phyloP scores from a whole-genome alignment of 2,888 invertebrate genomes.

The Drepanosiphum platanoidis region DNA sequence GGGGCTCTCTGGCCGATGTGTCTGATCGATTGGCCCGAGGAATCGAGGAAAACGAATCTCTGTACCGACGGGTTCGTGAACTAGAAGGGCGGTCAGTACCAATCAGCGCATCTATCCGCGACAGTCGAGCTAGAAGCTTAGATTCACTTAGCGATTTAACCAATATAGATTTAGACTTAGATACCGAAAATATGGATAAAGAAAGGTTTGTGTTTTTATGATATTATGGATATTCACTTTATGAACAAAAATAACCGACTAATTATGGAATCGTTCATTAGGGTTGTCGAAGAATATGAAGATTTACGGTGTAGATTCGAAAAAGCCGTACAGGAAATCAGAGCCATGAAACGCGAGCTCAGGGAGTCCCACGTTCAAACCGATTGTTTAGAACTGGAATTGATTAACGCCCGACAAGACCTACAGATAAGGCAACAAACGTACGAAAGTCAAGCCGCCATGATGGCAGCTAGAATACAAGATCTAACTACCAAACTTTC shows the following conservation, averaged over 20 bases:
- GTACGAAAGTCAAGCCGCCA: slow-evolving; percentile 77
- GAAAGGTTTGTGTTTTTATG: slow-evolving; percentile 67
- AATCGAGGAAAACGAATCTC: slow-evolving; percentile 80
- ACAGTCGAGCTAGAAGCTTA: slow-evolving; percentile 71
- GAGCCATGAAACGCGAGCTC: slow-evolving; percentile 83
- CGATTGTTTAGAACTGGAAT: slow-evolving; percentile 83
- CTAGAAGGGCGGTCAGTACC: slow-evolving; percentile 74
- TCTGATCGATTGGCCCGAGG: slow-evolving; percentile 67
- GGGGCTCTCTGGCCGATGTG: slow-evolving; percentile 63
- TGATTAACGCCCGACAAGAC: slow-evolving; percentile 79
- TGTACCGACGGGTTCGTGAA: slow-evolving; percentile 78
- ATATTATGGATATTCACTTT: background rate
- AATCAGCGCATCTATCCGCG: slow-evolving; percentile 66
- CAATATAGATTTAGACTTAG: slow-evolving; percentile 80
- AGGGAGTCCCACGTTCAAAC: slow-evolving; percentile 82
- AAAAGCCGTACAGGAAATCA: slow-evolving; percentile 84
- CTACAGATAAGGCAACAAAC: slow-evolving; percentile 74
- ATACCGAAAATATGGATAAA: slow-evolving; percentile 79
- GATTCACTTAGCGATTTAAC: slow-evolving; percentile 85
- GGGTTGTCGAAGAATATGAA: slow-evolving; percentile 82
- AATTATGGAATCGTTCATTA: slow-evolving; percentile 66
- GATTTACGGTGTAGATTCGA: slow-evolving; percentile 81
- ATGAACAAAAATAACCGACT: background rate
- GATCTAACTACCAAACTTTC: slow-evolving; percentile 84
- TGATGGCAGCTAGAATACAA: slow-evolving; percentile 85